Evolutionary conservation across 2,113 vertebrate species (phyloP), one percentile per base, ranked within the genome.

Genomic region (Pollimyrus isidori): DNA sequence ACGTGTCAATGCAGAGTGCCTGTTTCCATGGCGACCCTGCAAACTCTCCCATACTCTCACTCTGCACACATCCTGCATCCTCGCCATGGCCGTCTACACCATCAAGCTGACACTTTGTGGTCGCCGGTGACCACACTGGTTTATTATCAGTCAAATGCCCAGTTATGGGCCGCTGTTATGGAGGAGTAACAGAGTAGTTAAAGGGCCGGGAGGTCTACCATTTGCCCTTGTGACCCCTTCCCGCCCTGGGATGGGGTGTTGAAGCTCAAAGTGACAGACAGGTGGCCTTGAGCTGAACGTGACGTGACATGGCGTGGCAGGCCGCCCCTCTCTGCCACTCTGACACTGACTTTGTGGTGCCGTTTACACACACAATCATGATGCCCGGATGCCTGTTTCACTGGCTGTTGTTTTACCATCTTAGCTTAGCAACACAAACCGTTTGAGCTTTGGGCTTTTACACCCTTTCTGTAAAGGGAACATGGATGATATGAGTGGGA

Each of bases 11-110:
- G 26, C 46, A 23, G 88, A 52, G 49, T 80, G 88, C 26, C 21
- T 19, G 76, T 58, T 89, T 84, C 88, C 49, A 85, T 62, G 88
- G 52, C 39, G 46, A 89, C 88, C 53, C 6, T 35, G 52, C 80
- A 89, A 89, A 89, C 88, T 56, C 88, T 89, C 80, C 48, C 46
- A 30, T 80, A 80, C 69, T 80, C 65, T 50, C 52, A 80, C 69
- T 80, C 46, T 50, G 65, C 87, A 42, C 73, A 26, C 76, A 26
- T 62, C 76, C 88, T 83, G 9, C 39, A 84, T 23, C 13, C 88
- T 88, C 4, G 3, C 80, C 15, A n/a, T 65, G 35, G 30, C 45
- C 30, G 1, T n/a, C 21, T 49, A 23, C 35, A 86, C 3, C 1
- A 13, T 48, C 48, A 86, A 26, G 23, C n/a, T 15, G 48, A 26